Percentiles rank a stretch among this genome's conserved stretches.
phyloP scores from a whole-genome alignment of 92 coral and sea anemone species.

The Epizoanthus ramosus region DNA sequence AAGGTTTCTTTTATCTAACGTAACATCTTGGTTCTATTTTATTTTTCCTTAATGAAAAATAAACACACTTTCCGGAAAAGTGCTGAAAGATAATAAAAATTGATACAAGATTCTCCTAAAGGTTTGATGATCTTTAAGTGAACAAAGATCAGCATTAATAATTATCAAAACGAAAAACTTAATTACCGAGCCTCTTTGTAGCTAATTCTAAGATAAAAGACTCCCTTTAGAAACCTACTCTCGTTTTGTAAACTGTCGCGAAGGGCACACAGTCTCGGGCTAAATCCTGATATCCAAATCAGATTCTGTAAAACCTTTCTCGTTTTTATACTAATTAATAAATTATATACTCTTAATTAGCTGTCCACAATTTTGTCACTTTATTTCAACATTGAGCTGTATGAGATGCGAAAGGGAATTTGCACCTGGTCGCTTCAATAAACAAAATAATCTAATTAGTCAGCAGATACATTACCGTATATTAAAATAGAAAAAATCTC shows the following conservation, averaged over 20 bases:
- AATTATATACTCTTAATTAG: slow-evolving; percentile 85
- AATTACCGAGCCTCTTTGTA: slow-evolving; percentile 39
- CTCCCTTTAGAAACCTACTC: slow-evolving; percentile 15
- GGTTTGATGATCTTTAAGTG: slow-evolving; percentile 23
- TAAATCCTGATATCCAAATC: slow-evolving; percentile 14
- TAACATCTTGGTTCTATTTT: slow-evolving; percentile 32
- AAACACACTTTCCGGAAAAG: slow-evolving; percentile 65
- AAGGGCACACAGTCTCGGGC: slow-evolving; percentile 16
- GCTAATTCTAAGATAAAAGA: slow-evolving; percentile 26
- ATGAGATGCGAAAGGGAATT: slow-evolving; percentile 47
- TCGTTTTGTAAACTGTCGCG: slow-evolving; percentile 36
- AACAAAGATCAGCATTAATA: slow-evolving; percentile 41
- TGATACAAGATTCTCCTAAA: slow-evolving; percentile 17
- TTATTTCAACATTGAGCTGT: slow-evolving; percentile 62
- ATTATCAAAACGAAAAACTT: slow-evolving; percentile 16
- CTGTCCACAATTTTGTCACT: slow-evolving; percentile 61
- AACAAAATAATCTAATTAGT: slow-evolving; percentile 80
- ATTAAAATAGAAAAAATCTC: slow-evolving; percentile 42
- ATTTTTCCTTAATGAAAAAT: slow-evolving; percentile 59
- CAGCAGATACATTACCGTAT: slow-evolving; percentile 64
- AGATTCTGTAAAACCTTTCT: slow-evolving; percentile 28
- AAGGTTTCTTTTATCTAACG: slow-evolving; percentile 29
- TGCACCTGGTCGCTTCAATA: slow-evolving; percentile 77
- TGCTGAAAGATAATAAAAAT: slow-evolving; percentile 51
- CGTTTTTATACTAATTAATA: slow-evolving; percentile 70